Conservation (phyloP, 2,113 vertebrate species). For the Cyrtonyx montezumae region DNA sequence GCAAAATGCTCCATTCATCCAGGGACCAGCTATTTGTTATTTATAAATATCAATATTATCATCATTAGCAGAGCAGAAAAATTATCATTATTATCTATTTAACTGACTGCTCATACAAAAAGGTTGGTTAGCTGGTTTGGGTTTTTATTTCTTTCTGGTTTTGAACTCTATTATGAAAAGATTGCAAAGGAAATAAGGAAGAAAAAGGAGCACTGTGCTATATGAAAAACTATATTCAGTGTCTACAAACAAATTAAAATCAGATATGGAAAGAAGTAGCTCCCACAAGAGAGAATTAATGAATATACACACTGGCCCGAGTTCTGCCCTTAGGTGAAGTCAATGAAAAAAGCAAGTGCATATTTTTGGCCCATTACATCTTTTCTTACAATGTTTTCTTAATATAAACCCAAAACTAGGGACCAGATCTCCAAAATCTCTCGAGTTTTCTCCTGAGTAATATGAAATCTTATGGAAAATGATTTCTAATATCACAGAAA, state of each 20-base stretch:
- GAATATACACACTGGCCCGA: neutral
- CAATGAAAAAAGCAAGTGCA: conserved; percentile 17
- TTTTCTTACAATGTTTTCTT: conserved; percentile 40
- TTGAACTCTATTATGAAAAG: conserved; percentile 1
- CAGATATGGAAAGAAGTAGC: conserved; percentile 39
- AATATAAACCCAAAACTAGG: conserved; percentile 58
- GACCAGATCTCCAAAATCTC: conserved; percentile 58
- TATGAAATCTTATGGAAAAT: conserved; percentile 66
- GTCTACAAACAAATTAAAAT: conserved; percentile 59
- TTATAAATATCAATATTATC: conserved; percentile 69
- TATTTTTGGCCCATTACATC: conserved; percentile 43
- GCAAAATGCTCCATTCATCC: conserved; percentile 53
- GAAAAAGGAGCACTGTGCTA: neutral
- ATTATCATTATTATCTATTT: conserved; percentile 55
- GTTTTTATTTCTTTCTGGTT: neutral
- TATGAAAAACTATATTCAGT: neutral
- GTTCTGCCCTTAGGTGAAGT: conserved; percentile 58
- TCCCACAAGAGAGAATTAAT: conserved; percentile 54
- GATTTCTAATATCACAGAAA: conserved; percentile 67
- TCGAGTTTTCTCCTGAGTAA: conserved; percentile 66
- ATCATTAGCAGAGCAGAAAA: conserved; percentile 55
- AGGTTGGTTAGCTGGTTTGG: neutral
- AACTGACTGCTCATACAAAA: conserved; percentile 10
- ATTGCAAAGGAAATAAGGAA: conserved; percentile 9
- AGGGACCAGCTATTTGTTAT: conserved; percentile 45